Evolutionary conservation across 1,140 invertebrate genomes (phyloP).

Genomic region (Drosophila insularis): DNA sequence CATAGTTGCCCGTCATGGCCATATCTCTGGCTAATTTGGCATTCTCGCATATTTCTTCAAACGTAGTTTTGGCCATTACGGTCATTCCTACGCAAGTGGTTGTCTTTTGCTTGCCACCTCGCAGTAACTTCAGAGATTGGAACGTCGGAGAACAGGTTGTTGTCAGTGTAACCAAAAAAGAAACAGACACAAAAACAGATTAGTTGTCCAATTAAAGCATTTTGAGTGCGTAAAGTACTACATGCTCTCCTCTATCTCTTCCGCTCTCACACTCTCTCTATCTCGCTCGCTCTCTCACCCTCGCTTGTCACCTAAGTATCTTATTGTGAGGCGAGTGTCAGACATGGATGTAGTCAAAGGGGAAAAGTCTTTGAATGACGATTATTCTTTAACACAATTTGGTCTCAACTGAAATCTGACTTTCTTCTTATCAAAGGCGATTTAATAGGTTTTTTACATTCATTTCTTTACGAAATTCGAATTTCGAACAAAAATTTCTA

Average conservation of each 20-base stretch:
- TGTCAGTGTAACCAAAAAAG: slow-evolving; percentile 76
- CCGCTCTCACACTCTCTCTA: background rate
- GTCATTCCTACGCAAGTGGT: slow-evolving; percentile 85
- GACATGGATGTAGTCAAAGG: background rate
- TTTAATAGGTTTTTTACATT: too few relatives aligned
- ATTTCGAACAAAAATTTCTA: too few relatives aligned
- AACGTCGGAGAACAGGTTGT: slow-evolving; percentile 61
- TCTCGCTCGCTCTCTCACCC: slow-evolving; percentile 16
- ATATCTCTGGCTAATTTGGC: slow-evolving; percentile 96
- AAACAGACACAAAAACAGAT: slow-evolving; percentile 64
- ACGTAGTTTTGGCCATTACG: slow-evolving; percentile 90
- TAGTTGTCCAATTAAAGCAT: slow-evolving; percentile 67
- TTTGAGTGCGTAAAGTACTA: slow-evolving; percentile 63
- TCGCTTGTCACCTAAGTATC: slow-evolving; percentile 3
- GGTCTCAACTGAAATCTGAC: too few relatives aligned
- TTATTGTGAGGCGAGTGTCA: slow-evolving; percentile 7
- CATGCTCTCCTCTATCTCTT: slow-evolving; percentile 10
- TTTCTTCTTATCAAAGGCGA: too few relatives aligned
- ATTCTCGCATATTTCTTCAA: slow-evolving; percentile 95
- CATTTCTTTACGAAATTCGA: too few relatives aligned
- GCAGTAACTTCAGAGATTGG: slow-evolving; percentile 62
- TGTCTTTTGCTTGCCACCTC: slow-evolving; percentile 82
- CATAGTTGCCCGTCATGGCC: slow-evolving; percentile 97
- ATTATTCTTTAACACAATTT: too few relatives aligned
- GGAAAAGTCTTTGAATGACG: background rate